These are phyloP conservation scores for Physella acuta DNA, from an alignment of 1,140 invertebrate genomes.

Conservation along the genomic window DNA sequence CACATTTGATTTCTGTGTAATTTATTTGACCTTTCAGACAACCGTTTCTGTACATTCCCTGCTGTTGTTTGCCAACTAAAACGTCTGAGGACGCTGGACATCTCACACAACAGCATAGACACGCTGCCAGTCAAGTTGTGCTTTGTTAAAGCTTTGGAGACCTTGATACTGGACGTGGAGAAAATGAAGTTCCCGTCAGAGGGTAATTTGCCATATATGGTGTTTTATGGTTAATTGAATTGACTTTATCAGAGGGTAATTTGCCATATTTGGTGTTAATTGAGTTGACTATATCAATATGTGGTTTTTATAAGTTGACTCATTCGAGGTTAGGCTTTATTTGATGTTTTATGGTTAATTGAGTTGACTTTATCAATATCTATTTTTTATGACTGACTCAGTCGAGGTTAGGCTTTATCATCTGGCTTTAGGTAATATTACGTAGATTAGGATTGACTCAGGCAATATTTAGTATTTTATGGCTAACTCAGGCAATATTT, in stretches of 20 bases:
- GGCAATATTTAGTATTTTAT: too few species aligned
- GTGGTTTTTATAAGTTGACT: neutral
- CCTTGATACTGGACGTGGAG: slow-evolving; percentile 67
- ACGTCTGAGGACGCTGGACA: slow-evolving; percentile 40
- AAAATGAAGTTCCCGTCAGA: slow-evolving; percentile 68
- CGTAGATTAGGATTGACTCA: too few species aligned
- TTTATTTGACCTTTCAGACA: slow-evolving; percentile 38
- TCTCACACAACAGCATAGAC: slow-evolving; percentile 42
- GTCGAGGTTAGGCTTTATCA: too few species aligned
- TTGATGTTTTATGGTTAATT: slow-evolving; percentile 1
- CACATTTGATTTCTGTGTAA: neutral
- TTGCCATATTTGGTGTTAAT: neutral
- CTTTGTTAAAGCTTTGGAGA: slow-evolving; percentile 44
- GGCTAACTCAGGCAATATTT: too few species aligned
- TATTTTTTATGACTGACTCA: too few species aligned
- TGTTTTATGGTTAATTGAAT: neutral
- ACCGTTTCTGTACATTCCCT: slow-evolving; percentile 52
- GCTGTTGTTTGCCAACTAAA: slow-evolving; percentile 44
- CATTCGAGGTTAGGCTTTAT: neutral
- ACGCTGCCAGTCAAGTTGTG: slow-evolving; percentile 39
- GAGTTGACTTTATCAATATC: too few species aligned
- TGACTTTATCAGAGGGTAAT: too few species aligned
- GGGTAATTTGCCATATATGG: slow-evolving; percentile 30
- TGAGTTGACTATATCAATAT: neutral
- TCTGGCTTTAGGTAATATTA: too few species aligned